Evolutionary conservation across 2,113 vertebrate species (phyloP), one percentile per base, ranked within the genome.

Genomic region (Mobula hypostoma): DNA sequence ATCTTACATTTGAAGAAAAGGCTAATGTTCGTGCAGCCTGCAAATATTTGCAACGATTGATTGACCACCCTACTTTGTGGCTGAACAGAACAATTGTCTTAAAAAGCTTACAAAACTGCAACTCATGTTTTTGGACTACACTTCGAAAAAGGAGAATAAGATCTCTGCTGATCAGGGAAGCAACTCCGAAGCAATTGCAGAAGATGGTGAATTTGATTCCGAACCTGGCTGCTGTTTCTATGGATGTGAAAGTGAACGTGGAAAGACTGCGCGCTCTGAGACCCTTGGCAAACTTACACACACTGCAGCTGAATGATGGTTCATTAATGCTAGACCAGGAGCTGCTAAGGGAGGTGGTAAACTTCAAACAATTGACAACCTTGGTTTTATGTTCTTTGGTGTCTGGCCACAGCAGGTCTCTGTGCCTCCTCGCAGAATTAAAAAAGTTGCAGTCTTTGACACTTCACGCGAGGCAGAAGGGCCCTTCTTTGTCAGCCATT

Each of bases 51-150:
- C 95, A 92, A 79, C 32, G 92, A 0, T n/a, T 95, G 63, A 80
- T 96, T 2, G 96, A 96, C 68, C 95, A 95, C 2, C 94, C 94
- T 5, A 91, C 94, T 63, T 40, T 95, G 66, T 96, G 96, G 95
- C 95, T 94, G 85, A 94, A 95, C 87, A 95, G 85, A 58, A 95
- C 94, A 2, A 82, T 95, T 29, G 94, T 95, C 56, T 83, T 96
- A 5, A 92, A 94, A 90, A 94, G 94, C 21, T 94, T 94, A 0
- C 78, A 83, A 29, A 5, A 78, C 6, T 95, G 94, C 27, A 87
- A 95, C 3, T 63, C 94, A 0, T 17, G 76, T 14, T 95, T 95
- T 11, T 95, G 95, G 95, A 95, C 68, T 61, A 94, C 95, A 0
- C 94, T 96, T 21, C 72, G 90, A 12, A 94, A 80, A 5, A 94